Evolutionary conservation across 1,140 invertebrate species (phyloP).

Genomic region (Holcopasites calliopsidis): DNA sequence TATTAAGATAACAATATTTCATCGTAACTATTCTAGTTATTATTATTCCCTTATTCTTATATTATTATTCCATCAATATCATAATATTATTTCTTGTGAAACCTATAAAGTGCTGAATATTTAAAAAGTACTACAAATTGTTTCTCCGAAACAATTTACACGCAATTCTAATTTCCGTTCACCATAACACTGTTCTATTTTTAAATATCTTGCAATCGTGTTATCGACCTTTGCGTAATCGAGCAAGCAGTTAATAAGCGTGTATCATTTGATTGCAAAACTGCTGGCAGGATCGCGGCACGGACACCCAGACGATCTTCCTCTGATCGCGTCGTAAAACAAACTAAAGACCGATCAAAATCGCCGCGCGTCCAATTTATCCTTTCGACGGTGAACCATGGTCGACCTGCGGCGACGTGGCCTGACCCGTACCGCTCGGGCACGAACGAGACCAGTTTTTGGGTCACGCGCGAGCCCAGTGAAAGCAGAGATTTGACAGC

Average conservation of each 20-base stretch:
- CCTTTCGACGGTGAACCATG: not conserved
- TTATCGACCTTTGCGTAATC: not conserved
- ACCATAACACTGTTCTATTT: too few relatives aligned
- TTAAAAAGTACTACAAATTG: too few relatives aligned
- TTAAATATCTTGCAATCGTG: not conserved
- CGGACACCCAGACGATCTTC: not conserved
- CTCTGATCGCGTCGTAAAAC: not conserved
- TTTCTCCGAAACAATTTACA: too few relatives aligned
- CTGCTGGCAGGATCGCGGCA: too few relatives aligned
- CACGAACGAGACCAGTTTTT: slow-evolving; percentile 40
- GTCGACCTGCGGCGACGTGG: not conserved
- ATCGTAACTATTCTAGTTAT: too few relatives aligned
- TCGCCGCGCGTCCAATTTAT: not conserved
- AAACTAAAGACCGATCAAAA: not conserved
- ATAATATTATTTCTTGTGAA: too few relatives aligned
- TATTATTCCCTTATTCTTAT: too few relatives aligned
- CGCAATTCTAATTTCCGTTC: too few relatives aligned
- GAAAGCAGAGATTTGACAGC: slow-evolving; percentile 62
- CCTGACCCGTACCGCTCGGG: not conserved
- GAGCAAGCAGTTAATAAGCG: not conserved
- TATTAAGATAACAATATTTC: too few relatives aligned
- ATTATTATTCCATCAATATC: too few relatives aligned
- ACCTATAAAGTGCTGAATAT: too few relatives aligned
- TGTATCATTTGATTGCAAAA: not conserved
- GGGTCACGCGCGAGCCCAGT: slow-evolving; percentile 53